Base-by-base conservation (phyloP, 2,888 invertebrate genomes). In the Drosophila greeni region DNA sequence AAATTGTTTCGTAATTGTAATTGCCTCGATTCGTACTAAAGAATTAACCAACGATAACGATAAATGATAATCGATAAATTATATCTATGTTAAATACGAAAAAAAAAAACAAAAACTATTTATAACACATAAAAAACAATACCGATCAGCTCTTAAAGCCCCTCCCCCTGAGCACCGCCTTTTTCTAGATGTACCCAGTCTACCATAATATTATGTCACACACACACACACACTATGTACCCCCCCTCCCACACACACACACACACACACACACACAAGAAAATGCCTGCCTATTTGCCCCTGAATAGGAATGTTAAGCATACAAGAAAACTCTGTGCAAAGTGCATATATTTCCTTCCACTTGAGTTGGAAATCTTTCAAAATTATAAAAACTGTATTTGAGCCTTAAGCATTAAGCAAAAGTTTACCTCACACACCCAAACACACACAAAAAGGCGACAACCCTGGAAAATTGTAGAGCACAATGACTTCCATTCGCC, bases 1-100 rank as follows among this genome's bases (percentile, higher is more conserved):
- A 60, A 59, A 60, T 49, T 60, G 53, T 54, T 65, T 65, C 58
- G 37, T 53, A 60, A 47, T 66, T 29, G 51, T 45, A 59, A 47
- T 75, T 77, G 82, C 82, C 82, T 82, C 77, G 69, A 80, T 74
- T 77, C 77, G 70, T 75, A 81, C 81, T 81, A 82, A 79, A 82
- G 82, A 82, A 73, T 68, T 71, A 75, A 82, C 51, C 59, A 56
- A 57, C 62, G 76, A 82, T 77, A 59, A 59, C 43, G 60, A 66
- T 47, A 58, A 51, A 57, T 24, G 33, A 55, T 36, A 59, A 42
- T 34, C 48, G 20, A 62, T 45, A 26, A 47, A 66, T 23, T 58
- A 58, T 62, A 55, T 61, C n/a, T 71, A 68, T 57, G 39, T 65
- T 48, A 47, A 45, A 45, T 62, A 54, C 34, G 42, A 20, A 60